Evolutionary conservation across 2,888 invertebrate species (phyloP).

Genomic region (Therioaphis trifolii): DNA sequence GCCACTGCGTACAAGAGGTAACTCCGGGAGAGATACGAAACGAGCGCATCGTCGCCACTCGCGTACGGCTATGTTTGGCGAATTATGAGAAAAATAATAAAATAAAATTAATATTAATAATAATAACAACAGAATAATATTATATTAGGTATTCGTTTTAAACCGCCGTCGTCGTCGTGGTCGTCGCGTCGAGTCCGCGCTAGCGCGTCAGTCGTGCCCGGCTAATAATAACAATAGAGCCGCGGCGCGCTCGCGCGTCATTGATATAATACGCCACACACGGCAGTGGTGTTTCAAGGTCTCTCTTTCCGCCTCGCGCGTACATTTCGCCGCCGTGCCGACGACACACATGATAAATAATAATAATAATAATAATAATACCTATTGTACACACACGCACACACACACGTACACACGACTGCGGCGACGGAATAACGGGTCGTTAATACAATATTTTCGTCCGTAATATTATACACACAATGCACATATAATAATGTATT

Average conservation of each 20-base stretch:
- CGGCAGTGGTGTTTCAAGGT: constrained; percentile 34
- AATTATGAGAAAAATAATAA: too few relatives aligned
- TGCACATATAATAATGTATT: neutral
- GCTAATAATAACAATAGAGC: constrained; percentile 50
- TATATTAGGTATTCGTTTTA: too few relatives aligned
- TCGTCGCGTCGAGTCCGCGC: neutral
- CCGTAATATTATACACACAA: neutral
- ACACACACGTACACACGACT: neutral
- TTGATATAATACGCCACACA: constrained; percentile 29
- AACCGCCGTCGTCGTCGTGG: neutral
- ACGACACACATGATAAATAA: constrained; percentile 40
- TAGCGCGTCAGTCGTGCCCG: constrained; percentile 19
- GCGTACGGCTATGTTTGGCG: too few relatives aligned
- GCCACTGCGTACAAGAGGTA: too few relatives aligned
- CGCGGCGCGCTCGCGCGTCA: constrained; percentile 36
- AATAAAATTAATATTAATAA: too few relatives aligned
- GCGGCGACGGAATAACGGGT: constrained; percentile 29
- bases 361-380: constrained; percentile 31
- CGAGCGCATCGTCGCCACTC: too few relatives aligned
- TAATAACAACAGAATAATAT: too few relatives aligned
- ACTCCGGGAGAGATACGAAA: too few relatives aligned
- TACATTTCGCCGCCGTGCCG: neutral
- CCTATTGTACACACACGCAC: constrained; percentile 7
- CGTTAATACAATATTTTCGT: neutral
- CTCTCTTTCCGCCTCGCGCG: constrained; percentile 33